Percentiles rank a stretch among this genome's conserved stretches.
Evolutionary conservation across 2,888 invertebrate genomes (phyloP).

Genomic region (Teinopalpus imperialis): DNA sequence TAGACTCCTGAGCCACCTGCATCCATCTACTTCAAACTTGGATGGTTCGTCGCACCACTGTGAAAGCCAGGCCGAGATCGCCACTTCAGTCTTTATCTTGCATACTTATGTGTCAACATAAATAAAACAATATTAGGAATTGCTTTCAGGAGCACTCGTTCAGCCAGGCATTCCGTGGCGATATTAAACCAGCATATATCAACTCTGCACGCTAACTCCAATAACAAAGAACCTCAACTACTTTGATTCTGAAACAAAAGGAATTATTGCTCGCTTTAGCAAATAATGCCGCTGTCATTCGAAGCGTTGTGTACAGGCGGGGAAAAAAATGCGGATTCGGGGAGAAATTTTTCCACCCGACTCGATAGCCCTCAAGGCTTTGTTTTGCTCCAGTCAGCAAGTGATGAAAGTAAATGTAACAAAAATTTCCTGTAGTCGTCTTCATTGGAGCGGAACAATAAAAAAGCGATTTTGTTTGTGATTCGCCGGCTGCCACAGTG

Average conservation of each 20-base stretch:
- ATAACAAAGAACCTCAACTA: neutral
- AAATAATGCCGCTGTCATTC: neutral
- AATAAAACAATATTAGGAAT: too few species aligned
- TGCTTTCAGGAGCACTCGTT: too few species aligned
- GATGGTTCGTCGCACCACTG: too few species aligned
- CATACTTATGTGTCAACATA: too few species aligned
- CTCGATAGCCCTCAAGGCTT: neutral
- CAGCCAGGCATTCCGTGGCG: too few species aligned
- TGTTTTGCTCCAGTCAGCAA: conserved; percentile 1
- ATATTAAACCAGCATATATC: too few species aligned
- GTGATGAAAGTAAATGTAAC: neutral
- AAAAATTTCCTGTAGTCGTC: neutral
- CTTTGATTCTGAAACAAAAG: neutral
- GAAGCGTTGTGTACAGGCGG: neutral
- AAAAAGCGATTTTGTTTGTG: neutral
- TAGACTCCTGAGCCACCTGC: too few species aligned
- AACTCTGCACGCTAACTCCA: too few species aligned
- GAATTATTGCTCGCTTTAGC: neutral
- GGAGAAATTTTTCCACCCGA: neutral
- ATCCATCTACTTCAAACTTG: too few species aligned
- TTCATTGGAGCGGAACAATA: neutral
- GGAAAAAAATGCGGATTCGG: neutral
- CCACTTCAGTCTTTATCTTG: too few species aligned
- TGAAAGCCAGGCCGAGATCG: too few species aligned
- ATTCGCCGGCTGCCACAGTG: too few species aligned